These are phyloP conservation scores for Naja naja DNA, from an alignment of 2,113 vertebrate genomes.

Conservation along the genomic window DNA sequence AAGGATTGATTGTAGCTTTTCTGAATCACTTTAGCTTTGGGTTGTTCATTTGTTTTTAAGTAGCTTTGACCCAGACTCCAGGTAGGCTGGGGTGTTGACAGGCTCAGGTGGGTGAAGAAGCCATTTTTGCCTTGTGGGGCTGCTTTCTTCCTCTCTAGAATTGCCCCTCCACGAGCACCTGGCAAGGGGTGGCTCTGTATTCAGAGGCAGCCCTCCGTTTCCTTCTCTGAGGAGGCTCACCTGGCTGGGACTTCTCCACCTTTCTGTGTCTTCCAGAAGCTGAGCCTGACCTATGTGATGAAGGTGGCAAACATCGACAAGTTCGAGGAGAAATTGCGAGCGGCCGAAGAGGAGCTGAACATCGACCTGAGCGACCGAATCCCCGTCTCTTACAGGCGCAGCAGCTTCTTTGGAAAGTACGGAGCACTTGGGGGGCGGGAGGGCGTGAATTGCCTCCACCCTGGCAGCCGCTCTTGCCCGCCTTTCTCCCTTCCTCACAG, in stretches of 20 bases:
- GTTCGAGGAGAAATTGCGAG: conserved; percentile 94
- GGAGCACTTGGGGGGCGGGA: conserved; percentile 31
- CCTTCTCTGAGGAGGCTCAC: fast-evolving
- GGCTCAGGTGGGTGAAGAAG: not conserved
- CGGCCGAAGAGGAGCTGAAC: conserved; percentile 88
- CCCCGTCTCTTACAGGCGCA: conserved; percentile 91
- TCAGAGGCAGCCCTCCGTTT: too few species aligned
- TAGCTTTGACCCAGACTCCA: not conserved
- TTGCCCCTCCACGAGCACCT: not conserved
- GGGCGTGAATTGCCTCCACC: not conserved
- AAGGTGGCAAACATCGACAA: conserved; percentile 95
- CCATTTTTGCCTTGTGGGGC: not conserved
- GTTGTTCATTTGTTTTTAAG: not conserved
- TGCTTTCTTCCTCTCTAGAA: not conserved
- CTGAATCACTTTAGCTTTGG: not conserved
- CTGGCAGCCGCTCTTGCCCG: not conserved
- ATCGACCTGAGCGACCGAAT: conserved; percentile 88
- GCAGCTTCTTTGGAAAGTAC: conserved; percentile 93
- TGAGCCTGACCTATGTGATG: conserved; percentile 87
- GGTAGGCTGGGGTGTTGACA: not conserved
- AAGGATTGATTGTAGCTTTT: not conserved
- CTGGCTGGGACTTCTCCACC: not conserved
- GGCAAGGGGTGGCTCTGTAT: too few species aligned
- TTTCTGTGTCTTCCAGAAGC: conserved; percentile 69
- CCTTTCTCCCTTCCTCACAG: too few species aligned